Evolutionary conservation across 1,140 invertebrate genomes (phyloP).

Genomic region (Aethina tumida): DNA sequence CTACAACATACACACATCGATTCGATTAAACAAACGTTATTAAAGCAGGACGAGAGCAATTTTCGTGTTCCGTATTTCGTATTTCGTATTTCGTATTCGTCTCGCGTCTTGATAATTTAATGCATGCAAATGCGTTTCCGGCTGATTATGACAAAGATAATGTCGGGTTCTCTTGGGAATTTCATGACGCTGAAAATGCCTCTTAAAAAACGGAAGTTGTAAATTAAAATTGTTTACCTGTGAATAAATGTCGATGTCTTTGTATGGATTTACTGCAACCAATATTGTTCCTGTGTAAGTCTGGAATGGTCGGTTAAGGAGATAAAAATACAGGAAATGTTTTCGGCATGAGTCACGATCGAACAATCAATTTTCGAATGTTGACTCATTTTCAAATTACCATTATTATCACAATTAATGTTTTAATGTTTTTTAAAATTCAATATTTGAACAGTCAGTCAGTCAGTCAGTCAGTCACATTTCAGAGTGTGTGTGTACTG

Average conservation of each 20-base stretch:
- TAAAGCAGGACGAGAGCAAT: no score
- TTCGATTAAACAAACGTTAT: background rate
- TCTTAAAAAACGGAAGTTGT: background rate
- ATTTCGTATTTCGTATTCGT: no score
- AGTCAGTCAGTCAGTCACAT: no score
- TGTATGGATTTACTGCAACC: slow-evolving; percentile 94
- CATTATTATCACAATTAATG: no score
- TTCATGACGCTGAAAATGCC: slow-evolving; percentile 4
- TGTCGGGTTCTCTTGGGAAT: slow-evolving; percentile 6
- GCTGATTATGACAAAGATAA: slow-evolving; percentile 3
- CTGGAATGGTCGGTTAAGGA: slow-evolving; percentile 52
- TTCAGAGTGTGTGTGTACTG: no score
- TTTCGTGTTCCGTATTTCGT: no score
- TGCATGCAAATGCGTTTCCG: slow-evolving; percentile 2
- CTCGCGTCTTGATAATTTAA: slow-evolving; percentile 2
- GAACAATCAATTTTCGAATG: no score
- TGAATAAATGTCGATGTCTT: slow-evolving; percentile 82
- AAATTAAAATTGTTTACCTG: slow-evolving; percentile 56
- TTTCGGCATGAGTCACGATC: no score
- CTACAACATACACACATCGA: slow-evolving; percentile 53
- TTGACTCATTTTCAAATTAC: no score
- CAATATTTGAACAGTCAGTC: no score
- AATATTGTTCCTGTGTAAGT: slow-evolving; percentile 89
- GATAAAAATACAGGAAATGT: no score
- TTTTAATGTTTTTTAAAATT: no score